Evolutionary conservation across 2,888 invertebrate species (phyloP), one percentile per base, ranked within the genome.

Genomic region (Proisotoma minuta): DNA sequence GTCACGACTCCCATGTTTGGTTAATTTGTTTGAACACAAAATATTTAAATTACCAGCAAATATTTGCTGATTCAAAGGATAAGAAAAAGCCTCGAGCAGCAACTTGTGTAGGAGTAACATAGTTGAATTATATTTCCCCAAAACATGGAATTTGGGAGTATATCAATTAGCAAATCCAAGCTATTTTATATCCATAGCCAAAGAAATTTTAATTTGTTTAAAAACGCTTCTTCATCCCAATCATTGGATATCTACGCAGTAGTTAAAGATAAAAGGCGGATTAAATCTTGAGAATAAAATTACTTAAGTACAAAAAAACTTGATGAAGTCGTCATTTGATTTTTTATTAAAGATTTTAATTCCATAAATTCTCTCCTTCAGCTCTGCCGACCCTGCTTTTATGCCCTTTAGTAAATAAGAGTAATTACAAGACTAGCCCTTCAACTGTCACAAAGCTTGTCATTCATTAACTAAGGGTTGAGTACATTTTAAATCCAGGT

Each of bases 391-490:
- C 43, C 43, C 20, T 43, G n/a, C n/a, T n/a, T n/a, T n/a, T n/a
- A n/a, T n/a, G n/a, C n/a, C n/a, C n/a, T n/a, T n/a, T n/a, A n/a
- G n/a, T n/a, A n/a, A n/a, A n/a, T n/a, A n/a, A n/a, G n/a, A n/a
- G n/a, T n/a, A 51, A 51, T 51, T 51, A 51, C 51, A 51, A 51
- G 51, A n/a, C 51, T 26, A 26, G 27, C 51, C 51, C 51, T 51
- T 51, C 51, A 43, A 43, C 51, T 51, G 51, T 51, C 51, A 51
- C 51, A 51, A 20, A n/a, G 28, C 18, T 51, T 51, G 51, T 51
- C 51, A 51, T 27, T 43, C 18, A 43, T 43, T 43, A 34, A 50
- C 26, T 5, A 50, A 3, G 50, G 10, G 23, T 22, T 50, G 20
- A 51, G 51, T 51, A n/a, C n/a, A n/a, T n/a, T n/a, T n/a, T n/a